These are phyloP conservation scores for Calephelis perditalis DNA, from an alignment of 2,888 invertebrate genomes.

Conservation along the genomic window DNA sequence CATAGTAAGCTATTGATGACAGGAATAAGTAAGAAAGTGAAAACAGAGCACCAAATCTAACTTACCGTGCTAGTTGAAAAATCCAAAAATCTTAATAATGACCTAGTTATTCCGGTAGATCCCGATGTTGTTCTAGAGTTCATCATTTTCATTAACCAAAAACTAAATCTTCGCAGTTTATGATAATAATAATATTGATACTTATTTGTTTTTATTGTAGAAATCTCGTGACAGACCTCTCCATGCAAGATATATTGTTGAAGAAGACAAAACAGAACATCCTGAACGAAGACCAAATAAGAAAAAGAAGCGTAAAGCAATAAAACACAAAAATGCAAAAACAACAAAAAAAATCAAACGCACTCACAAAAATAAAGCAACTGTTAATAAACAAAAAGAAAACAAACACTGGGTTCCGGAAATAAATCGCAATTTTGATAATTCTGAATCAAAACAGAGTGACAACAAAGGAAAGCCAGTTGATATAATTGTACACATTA, in stretches of 20 bases:
- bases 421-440: constrained; percentile 19
- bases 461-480: constrained; percentile 23
- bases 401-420: constrained; percentile 7
- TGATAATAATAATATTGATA: too few relatives aligned
- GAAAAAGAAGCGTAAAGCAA: constrained; percentile 18
- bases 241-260: background rate
- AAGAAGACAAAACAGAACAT: constrained; percentile 21
- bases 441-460: constrained; percentile 22
- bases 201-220: background rate
- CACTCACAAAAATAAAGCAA: constrained; percentile 1
- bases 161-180: too few relatives aligned
- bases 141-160: too few relatives aligned
- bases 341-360: background rate
- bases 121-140: too few relatives aligned
- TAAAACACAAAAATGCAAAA: constrained; percentile 17
- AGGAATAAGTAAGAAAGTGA: too few relatives aligned
- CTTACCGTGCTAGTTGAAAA: too few relatives aligned
- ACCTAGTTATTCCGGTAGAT: too few relatives aligned
- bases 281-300: constrained; percentile 16
- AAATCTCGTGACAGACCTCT: background rate
- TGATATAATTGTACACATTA: constrained; percentile 29
- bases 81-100: too few relatives aligned
- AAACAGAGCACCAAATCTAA: too few relatives aligned
- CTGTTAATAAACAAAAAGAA: background rate
- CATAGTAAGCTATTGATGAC: too few relatives aligned